These are phyloP conservation scores for Pseudomyrmex gracilis DNA, from an alignment of 1,140 invertebrate species.

Conservation along the genomic window DNA sequence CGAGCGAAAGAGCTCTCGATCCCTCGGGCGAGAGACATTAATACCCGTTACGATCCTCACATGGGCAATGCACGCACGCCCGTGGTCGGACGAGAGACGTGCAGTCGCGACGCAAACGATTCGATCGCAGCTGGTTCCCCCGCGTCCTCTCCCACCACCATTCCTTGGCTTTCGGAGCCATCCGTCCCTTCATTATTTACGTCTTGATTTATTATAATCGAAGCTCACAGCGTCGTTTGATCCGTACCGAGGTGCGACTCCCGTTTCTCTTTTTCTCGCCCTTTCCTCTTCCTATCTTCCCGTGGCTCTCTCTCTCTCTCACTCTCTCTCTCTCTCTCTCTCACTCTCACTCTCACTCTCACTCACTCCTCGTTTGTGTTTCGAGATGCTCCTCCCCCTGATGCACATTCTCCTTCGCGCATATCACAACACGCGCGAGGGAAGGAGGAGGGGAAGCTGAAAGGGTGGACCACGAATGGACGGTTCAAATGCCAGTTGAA, in stretches of 20 bases:
- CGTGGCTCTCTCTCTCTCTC: constrained; percentile 7
- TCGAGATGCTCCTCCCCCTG: constrained; percentile 6
- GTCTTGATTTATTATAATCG: constrained; percentile 85
- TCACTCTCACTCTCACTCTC: not conserved
- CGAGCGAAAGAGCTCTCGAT: constrained; percentile 48
- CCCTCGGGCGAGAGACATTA: constrained; percentile 78
- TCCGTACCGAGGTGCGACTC: constrained; percentile 76
- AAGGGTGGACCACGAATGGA: constrained; percentile 37
- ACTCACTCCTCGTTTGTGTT: not conserved
- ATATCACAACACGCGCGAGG: constrained; percentile 9
- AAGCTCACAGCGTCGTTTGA: constrained; percentile 80
- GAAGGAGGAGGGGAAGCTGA: constrained; percentile 6
- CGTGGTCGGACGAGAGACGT: constrained; percentile 43
- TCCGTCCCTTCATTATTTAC: constrained; percentile 84
- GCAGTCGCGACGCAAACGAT: constrained; percentile 58
- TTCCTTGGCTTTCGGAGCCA: constrained; percentile 75
- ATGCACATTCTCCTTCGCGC: not conserved
- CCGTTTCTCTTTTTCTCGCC: constrained; percentile 49
- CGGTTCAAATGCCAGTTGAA: constrained; percentile 56
- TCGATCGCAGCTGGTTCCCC: constrained; percentile 75
- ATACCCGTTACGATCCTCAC: constrained; percentile 75
- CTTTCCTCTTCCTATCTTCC: not conserved
- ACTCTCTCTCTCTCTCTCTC: not conserved
- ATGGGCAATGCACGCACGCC: constrained; percentile 49
- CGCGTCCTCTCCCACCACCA: constrained; percentile 44